Percentiles rank a stretch among this genome's conserved stretches.
Evolutionary conservation across 64 coral and sea anemone species (phyloP).

Genomic region (Orbicella faveolata): DNA sequence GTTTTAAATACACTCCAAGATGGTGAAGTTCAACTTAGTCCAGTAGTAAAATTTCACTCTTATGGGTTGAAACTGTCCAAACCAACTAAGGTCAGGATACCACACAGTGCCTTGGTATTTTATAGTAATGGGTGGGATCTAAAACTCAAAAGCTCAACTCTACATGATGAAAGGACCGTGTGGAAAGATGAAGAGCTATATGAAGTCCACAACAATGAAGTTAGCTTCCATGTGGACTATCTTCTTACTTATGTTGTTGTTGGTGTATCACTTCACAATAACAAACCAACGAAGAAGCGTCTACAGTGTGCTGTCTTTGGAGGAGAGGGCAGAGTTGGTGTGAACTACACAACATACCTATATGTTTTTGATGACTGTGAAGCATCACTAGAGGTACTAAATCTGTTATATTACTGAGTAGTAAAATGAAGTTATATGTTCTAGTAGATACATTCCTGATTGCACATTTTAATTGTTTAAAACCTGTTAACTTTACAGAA

Average conservation of each 20-base stretch:
- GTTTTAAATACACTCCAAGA: neutral
- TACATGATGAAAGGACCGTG: neutral
- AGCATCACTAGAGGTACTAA: slow-evolving; percentile 46
- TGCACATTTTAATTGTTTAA: no score
- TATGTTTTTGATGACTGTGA: slow-evolving; percentile 69
- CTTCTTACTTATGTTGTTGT: slow-evolving; percentile 42
- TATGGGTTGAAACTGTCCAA: neutral
- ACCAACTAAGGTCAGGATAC: slow-evolving; percentile 10
- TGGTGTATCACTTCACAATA: slow-evolving; percentile 10
- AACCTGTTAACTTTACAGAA: no score
- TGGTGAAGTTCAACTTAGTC: slow-evolving; percentile 53
- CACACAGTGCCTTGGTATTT: slow-evolving; percentile 43
- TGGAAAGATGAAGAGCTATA: neutral
- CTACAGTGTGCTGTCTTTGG: slow-evolving; percentile 56
- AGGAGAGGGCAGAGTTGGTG: slow-evolving; percentile 13
- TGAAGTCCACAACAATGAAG: neutral
- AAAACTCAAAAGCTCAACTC: neutral
- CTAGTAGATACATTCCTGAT: no score
- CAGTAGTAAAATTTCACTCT: slow-evolving; percentile 39
- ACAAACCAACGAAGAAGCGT: slow-evolving; percentile 53
- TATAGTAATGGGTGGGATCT: slow-evolving; percentile 9
- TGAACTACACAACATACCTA: neutral
- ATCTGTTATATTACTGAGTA: no score
- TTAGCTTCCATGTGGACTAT: slow-evolving; percentile 2
- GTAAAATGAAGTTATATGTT: no score